Evolutionary conservation across 1,140 invertebrate species (phyloP).

Genomic region (Popillia japonica): DNA sequence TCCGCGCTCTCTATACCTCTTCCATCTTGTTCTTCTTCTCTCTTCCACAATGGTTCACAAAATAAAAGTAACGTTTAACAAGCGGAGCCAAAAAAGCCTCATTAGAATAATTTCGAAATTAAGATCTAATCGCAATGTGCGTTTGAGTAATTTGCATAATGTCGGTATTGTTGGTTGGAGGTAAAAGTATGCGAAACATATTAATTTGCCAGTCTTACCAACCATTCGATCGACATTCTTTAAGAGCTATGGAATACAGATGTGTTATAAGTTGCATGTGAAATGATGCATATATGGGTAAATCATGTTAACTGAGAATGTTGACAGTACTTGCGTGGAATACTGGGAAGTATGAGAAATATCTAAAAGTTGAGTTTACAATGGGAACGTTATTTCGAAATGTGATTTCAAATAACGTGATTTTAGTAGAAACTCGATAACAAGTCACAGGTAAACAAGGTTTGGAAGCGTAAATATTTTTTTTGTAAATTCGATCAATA

Average conservation of each 20-base stretch:
- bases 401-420: too few species aligned
- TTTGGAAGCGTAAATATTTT: too few species aligned
- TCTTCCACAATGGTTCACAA: background rate
- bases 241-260: too few species aligned
- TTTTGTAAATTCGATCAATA: too few species aligned
- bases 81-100: conserved; percentile 14
- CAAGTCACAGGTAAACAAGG: too few species aligned
- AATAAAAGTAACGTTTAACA: background rate
- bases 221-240: background rate
- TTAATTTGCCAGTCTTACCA: background rate
- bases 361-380: too few species aligned
- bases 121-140: conserved; percentile 14
- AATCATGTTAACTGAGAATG: background rate
- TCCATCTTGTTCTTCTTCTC: background rate
- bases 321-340: too few species aligned
- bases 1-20: background rate
- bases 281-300: background rate
- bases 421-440: too few species aligned
- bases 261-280: background rate
- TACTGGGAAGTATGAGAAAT: too few species aligned
- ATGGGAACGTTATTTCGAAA: too few species aligned
- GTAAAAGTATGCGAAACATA: background rate
- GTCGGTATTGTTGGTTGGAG: background rate
- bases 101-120: conserved; percentile 19
- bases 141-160: conserved; percentile 7